A percentile compares a stretch with the other conserved stretches of the same genome.
phyloP scores from a whole-genome alignment of 1,140 invertebrate species.

The Orchesella cincta region DNA sequence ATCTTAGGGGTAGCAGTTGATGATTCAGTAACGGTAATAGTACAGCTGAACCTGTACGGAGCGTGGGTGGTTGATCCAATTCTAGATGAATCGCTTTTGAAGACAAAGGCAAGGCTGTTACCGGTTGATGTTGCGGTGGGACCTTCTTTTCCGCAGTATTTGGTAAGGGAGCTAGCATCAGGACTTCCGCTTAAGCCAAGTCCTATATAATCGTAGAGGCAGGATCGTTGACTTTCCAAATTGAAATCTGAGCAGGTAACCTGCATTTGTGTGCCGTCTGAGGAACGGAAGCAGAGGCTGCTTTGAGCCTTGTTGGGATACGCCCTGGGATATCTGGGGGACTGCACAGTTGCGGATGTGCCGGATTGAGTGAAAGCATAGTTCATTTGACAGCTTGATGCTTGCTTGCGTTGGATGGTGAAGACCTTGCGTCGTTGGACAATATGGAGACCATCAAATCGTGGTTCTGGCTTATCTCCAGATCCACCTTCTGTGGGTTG shows the following conservation, averaged over 20 bases:
- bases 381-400: no score
- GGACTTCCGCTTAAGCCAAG: neutral
- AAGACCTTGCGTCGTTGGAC: no score
- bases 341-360: slow-evolving; percentile 6
- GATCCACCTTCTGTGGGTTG: no score
- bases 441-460: no score
- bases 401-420: no score
- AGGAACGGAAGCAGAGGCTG: slow-evolving; percentile 14
- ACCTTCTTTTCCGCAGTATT: slow-evolving; percentile 32
- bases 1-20: neutral
- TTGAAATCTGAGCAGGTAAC: slow-evolving; percentile 40
- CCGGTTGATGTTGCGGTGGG: neutral
- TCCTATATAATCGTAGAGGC: slow-evolving; percentile 34
- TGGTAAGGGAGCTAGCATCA: slow-evolving; percentile 3
- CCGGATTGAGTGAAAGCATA: neutral
- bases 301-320: slow-evolving; percentile 36
- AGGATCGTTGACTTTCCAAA: slow-evolving; percentile 30
- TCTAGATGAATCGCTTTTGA: slow-evolving; percentile 31
- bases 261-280: slow-evolving; percentile 21
- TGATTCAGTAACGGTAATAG: slow-evolving; percentile 13
- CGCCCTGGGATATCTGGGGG: slow-evolving; percentile 29
- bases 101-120: slow-evolving; percentile 37
- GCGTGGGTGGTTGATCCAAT: neutral
- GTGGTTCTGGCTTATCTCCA: no score
- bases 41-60: slow-evolving; percentile 33